These are phyloP conservation scores for Pseudococcus viburni DNA, from an alignment of 2,888 invertebrate genomes.

Conservation along the genomic window DNA sequence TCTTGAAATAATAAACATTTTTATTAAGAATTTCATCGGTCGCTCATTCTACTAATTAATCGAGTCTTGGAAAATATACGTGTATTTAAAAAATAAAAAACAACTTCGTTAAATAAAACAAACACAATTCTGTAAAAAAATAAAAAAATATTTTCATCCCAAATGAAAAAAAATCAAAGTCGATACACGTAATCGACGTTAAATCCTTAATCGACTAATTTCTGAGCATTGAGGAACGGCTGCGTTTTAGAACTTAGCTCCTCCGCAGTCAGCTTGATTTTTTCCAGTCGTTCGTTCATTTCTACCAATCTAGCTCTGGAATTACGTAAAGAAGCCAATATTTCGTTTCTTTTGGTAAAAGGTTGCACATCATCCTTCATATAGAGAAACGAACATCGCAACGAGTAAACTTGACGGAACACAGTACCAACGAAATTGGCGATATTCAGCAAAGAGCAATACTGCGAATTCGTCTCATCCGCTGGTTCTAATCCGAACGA, in stretches of 20 bases:
- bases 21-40: conserved; percentile 35
- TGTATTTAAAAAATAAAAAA: neutral
- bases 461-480: neutral
- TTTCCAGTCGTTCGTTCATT: conserved; percentile 29
- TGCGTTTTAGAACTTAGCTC: neutral
- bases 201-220: neutral
- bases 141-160: neutral
- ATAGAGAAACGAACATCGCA: conserved; percentile 35
- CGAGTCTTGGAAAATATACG: neutral
- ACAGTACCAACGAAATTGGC: conserved; percentile 36
- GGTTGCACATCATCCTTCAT: neutral
- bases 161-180: neutral
- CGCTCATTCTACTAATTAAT: too few relatives aligned
- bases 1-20: conserved; percentile 50
- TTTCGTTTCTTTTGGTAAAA: neutral
- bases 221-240: conserved; percentile 24
- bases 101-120: neutral
- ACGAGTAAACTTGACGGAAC: conserved; percentile 35
- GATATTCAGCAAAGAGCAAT: neutral
- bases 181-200: too few relatives aligned
- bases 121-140: neutral
- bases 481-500: conserved; percentile 17
- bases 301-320: neutral
- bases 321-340: neutral
- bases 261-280: neutral